Percentiles rank a stretch among this genome's conserved stretches.
Evolutionary conservation across 2,797 vertebrate species (phyloP).

Genomic region (Ficedula albicollis): DNA sequence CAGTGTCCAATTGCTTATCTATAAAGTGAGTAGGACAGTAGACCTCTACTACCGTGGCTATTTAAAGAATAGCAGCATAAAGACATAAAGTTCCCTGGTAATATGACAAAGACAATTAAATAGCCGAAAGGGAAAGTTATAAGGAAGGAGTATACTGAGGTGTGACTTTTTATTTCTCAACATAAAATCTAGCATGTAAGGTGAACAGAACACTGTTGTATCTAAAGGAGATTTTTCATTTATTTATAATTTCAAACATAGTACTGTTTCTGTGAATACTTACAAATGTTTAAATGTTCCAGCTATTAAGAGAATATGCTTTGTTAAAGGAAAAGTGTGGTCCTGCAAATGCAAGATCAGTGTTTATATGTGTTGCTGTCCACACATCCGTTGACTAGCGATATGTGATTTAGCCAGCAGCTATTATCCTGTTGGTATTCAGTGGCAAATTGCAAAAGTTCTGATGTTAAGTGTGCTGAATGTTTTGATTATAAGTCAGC

Average conservation of each 20-base stretch:
- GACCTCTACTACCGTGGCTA: not conserved
- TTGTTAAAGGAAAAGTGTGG: not conserved
- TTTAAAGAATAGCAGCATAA: not conserved
- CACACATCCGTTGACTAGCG: not conserved
- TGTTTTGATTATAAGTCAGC: not conserved
- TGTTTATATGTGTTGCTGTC: not conserved
- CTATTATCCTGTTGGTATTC: not conserved
- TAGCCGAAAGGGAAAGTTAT: not conserved
- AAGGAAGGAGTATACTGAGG: not conserved
- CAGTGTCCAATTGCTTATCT: not conserved
- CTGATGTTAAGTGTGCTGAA: not conserved
- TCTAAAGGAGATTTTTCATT: not conserved
- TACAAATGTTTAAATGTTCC: not conserved
- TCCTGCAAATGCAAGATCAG: not conserved
- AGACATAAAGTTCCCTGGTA: not conserved
- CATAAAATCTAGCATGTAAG: not conserved
- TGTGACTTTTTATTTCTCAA: not conserved
- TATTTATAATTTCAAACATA: not conserved
- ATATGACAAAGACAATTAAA: not conserved
- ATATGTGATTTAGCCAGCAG: not conserved
- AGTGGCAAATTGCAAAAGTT: not conserved
- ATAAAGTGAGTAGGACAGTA: not conserved
- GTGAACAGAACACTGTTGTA: not conserved
- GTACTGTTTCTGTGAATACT: not conserved
- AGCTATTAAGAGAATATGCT: not conserved